Evolutionary conservation across 2,888 invertebrate genomes (phyloP), one percentile per base, ranked within the genome.

Genomic region (Lepidocyrtoides sp.): DNA sequence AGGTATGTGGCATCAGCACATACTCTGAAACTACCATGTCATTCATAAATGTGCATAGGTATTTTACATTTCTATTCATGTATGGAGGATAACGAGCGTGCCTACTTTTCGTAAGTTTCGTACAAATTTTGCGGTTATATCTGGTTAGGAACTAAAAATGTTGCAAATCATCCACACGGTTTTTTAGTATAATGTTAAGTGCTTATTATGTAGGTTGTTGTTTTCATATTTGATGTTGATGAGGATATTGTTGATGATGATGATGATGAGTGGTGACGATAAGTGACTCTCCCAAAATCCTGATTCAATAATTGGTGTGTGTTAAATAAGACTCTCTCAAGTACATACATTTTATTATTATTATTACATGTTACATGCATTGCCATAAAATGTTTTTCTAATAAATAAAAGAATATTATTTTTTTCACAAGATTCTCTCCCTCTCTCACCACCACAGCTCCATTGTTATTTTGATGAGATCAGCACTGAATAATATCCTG

Each of bases 71-170:
- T 3, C 8, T 57, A 23, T 23, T 20, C 4, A 12, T 3, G 72
- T 14, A 48, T 10, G 8, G 75, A 51, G 48, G 75, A 75, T 26
- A 75, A 44, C 17, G 79, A 79, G 57, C 79, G 87, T 41, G 79
- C 87, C 63, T 79, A 87, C 63, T 66, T n/a, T n/a, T n/a, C n/a
- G n/a, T n/a, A n/a, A n/a, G n/a, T 60, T 60, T 63, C 29, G 36
- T 75, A 85, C 72, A 75, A 29, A 77, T 72, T 86, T 86, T 86
- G 91, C 91, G 91, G 91, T 91, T 91, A 91, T 91, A 91, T 91
- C 91, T 91, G 86, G 91, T 91, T 91, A 79, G 29, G 85, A 81
- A 63, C 75, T 77, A 54, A 51, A 77, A 79, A 32, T 48, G 41
- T 57, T 82, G 32, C 48, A 44, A 83, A 83, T 63, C 77, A 57